Evolutionary conservation across 2,888 invertebrate species (phyloP), one percentile per base, ranked within the genome.

Genomic region (Blomia tropicalis): DNA sequence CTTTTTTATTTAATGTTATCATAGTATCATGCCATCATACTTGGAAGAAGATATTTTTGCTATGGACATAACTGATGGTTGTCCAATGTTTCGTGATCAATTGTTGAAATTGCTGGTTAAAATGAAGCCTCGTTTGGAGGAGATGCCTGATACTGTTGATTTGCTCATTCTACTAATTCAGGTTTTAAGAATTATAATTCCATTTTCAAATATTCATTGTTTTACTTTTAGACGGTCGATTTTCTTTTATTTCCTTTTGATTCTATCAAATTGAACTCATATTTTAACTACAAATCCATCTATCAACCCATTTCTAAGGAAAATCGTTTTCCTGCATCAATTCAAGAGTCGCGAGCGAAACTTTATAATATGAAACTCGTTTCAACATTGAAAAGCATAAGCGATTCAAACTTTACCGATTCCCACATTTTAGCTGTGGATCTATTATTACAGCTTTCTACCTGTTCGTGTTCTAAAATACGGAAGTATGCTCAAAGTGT

Each of bases 391-490:
- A 47, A 47, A 47, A 27, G 23, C 73, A 11, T 47, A 14, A 11
- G 11, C 7, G 22, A 47, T 14, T 25, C 27, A n/a, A 47, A 7
- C 14, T 47, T 25, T 27, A 47, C 51, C 22, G 7, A 22, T 7
- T 22, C 23, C 22, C 51, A 47, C 22, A 19, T 11, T 11, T 11
- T 27, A 11, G 51, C 51, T 11, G 7, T 7, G 7, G 51, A 47
- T 11, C 51, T 11, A 27, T 47, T 47, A n/a, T 47, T 47, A 7
- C 7, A 25, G 7, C 22, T 86, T 51, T 77, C 81, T 2, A 80
- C 79, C 30, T 82, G 82, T 69, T 77, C 80, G 68, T 86, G 85
- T 70, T 80, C 82, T 70, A 79, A 80, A 71, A 82, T 84, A 2
- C 79, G 88, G 58, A 76, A 78, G 5, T 74, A 76, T 58, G 82